phyloP scores from a whole-genome alignment of 1,140 invertebrate genomes.

The Caenorhabditis tropicalis region DNA sequence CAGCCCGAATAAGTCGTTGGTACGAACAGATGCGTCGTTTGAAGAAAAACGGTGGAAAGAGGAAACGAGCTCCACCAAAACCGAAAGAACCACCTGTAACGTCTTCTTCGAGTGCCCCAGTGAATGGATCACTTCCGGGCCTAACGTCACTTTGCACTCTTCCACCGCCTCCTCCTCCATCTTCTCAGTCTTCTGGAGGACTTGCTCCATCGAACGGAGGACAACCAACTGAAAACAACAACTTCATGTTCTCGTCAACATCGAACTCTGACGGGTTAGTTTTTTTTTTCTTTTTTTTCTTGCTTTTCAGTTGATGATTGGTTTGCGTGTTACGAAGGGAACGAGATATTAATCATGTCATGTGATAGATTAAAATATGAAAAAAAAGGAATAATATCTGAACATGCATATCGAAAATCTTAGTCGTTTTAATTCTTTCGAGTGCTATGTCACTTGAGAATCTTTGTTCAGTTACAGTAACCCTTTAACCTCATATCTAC shows the following conservation, averaged over 20 bases:
- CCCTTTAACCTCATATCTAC: too few species aligned
- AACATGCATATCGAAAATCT: too few species aligned
- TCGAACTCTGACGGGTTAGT: slow-evolving; percentile 38
- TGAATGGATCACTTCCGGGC: neutral
- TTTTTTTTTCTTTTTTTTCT: neutral
- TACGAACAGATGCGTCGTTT: slow-evolving; percentile 51
- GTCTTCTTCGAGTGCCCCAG: neutral
- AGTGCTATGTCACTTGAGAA: too few species aligned
- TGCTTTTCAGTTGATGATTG: neutral
- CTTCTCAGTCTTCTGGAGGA: neutral
- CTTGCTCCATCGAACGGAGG: neutral
- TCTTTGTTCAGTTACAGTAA: too few species aligned
- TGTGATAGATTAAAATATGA: neutral
- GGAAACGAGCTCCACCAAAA: slow-evolving; percentile 21
- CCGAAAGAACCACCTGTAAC: neutral
- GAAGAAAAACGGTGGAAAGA: slow-evolving; percentile 52
- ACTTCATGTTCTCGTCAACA: slow-evolving; percentile 35
- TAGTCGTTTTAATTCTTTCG: too few species aligned
- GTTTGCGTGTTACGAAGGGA: neutral
- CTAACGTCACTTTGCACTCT: neutral
- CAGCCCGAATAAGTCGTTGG: slow-evolving; percentile 50
- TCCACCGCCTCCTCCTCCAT: neutral
- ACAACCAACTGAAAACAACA: slow-evolving; percentile 1
- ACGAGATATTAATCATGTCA: neutral
- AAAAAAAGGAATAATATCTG: neutral